Conservation (phyloP, 2,888 invertebrate species). For the Tipula unca region DNA sequence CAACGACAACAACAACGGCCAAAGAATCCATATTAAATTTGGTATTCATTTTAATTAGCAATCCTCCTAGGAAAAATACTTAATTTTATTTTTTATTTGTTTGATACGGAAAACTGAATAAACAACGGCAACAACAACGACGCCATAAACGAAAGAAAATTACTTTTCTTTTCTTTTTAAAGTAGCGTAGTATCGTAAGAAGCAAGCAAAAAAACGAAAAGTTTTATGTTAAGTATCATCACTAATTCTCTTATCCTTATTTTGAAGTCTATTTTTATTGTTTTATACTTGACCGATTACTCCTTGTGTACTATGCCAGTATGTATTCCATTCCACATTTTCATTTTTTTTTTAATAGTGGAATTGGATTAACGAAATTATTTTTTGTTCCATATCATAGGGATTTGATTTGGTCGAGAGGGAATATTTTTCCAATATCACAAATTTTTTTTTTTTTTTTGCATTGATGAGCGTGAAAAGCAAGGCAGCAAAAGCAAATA, state of each 20-base stretch:
- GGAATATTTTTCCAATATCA: not conserved
- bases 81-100: not conserved
- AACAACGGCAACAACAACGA: not conserved
- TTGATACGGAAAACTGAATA: not conserved
- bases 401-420: not conserved
- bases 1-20: not conserved
- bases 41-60: not conserved
- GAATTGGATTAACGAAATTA: not conserved
- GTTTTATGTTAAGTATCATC: not conserved
- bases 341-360: not conserved
- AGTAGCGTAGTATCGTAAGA: not conserved
- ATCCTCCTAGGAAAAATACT: not conserved
- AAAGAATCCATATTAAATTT: not conserved
- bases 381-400: not conserved
- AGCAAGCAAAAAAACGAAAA: not conserved
- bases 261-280: constrained; percentile 8
- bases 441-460: not conserved
- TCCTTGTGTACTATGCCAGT: not conserved
- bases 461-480: not conserved
- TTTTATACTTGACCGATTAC: constrained; percentile 8
- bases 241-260: not conserved
- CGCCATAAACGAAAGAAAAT: not conserved
- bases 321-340: not conserved
- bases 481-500: not conserved
- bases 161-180: not conserved